Evolutionary conservation across 2,888 invertebrate genomes (phyloP).

Genomic region (Cistogaster globosa): DNA sequence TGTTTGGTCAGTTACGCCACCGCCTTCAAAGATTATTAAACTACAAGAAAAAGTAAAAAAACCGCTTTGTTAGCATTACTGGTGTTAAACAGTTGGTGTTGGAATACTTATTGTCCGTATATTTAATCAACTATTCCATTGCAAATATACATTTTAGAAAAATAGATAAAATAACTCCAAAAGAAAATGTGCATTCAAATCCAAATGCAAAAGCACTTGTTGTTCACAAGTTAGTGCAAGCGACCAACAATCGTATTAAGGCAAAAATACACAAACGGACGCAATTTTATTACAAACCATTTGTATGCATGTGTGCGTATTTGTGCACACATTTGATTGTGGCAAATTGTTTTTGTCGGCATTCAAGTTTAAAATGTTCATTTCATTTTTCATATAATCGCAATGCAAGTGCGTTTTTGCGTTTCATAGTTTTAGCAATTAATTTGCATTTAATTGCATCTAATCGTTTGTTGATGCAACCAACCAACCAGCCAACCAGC

Average conservation of each 20-base stretch:
- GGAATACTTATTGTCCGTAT: background rate
- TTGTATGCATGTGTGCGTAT: constrained; percentile 13
- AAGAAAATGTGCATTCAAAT: constrained; percentile 54
- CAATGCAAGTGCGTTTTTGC: constrained; percentile 52
- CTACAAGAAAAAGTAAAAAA: background rate
- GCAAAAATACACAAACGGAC: background rate
- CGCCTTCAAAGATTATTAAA: too few relatives aligned
- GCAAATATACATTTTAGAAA: constrained; percentile 34
- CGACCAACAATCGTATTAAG: constrained; percentile 40
- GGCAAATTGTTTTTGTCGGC: constrained; percentile 56
- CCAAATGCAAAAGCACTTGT: constrained; percentile 66
- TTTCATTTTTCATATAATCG: constrained; percentile 24
- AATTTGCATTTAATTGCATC: constrained; percentile 73
- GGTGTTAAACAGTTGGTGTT: constrained; percentile 21
- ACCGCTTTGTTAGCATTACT: background rate
- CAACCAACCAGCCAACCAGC: background rate
- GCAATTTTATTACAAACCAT: constrained; percentile 48
- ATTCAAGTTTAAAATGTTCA: constrained; percentile 55
- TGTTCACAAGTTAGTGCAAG: constrained; percentile 70
- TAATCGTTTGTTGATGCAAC: constrained; percentile 69
- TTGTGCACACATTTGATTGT: constrained; percentile 24
- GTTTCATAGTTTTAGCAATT: constrained; percentile 70
- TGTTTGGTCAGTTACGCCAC: too few relatives aligned
- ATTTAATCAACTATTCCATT: constrained; percentile 41
- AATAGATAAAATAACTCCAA: background rate